Base-by-base conservation (phyloP, 2,888 invertebrate species). In the Chrysotoxum bicinctum region DNA sequence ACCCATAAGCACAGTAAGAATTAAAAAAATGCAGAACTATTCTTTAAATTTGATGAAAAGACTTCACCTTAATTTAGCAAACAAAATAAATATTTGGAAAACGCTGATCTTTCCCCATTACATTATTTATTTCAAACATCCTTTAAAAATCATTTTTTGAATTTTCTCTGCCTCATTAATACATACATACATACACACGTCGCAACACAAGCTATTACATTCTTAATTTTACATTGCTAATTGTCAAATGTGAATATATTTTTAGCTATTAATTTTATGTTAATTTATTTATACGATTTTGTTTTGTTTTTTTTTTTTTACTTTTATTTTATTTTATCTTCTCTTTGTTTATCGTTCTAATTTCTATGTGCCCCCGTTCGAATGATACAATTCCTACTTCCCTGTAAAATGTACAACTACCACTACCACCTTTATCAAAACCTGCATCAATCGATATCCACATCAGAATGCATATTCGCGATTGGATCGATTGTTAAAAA, bases 311-410 rank as follows among this genome's bases (percentile, higher is more conserved):
- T 26, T 26, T 68, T 9, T 70, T 62, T 64, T 74, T 23, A n/a
- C 5, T 45, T 73, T 66, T 35, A 37, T 70, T 56, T 77, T 80
- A 69, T 60, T 80, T 82, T 82, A 66, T 68, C 16, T 69, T 81
- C 54, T 69, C 58, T 50, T 69, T 69, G 52, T 69, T 81, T 80
- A 80, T 81, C 50, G 80, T 85, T 85, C 69, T 81, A 40, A 77
- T 84, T 85, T 85, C 56, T 76, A 85, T 85, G 85, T 85, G 68
- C 56, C 84, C 84, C 85, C 77, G 76, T 85, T 69, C 77, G 81
- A 85, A 85, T 85, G 81, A 81, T 77, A 76, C 69, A 77, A 81
- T 76, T 85, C 85, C 81, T 69, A 77, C 73, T 81, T 72, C 76
- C 69, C 81, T 56, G 81, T 81, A 85, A 80, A 80, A 48, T 68